These are phyloP conservation scores for Trichacis sp. DNA, from an alignment of 2,888 invertebrate species.

Conservation along the genomic window DNA sequence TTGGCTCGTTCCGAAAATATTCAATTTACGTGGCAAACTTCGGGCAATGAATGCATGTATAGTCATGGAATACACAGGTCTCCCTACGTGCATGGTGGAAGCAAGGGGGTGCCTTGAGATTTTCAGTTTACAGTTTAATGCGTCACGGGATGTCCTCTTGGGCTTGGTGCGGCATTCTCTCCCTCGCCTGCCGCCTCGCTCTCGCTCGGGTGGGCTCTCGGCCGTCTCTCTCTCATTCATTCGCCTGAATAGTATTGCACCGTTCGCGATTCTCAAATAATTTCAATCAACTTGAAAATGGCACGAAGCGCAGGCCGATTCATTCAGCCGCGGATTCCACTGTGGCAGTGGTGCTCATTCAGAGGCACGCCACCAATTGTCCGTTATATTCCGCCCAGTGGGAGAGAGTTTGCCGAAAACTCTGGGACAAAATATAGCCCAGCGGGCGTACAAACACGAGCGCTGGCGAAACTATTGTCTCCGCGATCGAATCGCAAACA, in stretches of 20 bases:
- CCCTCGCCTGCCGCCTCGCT: slow-evolving; percentile 32
- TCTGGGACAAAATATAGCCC: slow-evolving; percentile 44
- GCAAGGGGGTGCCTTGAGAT: slow-evolving; percentile 63
- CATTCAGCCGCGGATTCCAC: not conserved
- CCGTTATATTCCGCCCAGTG: not conserved
- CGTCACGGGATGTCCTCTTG: slow-evolving; percentile 63
- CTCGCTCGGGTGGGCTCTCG: no score
- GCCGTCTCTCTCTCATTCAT: slow-evolving; percentile 15
- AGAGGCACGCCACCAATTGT: slow-evolving; percentile 52
- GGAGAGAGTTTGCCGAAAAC: slow-evolving; percentile 2
- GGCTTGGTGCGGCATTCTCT: slow-evolving; percentile 50
- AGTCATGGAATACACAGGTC: no score
- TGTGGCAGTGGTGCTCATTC: slow-evolving; percentile 6
- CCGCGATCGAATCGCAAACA: slow-evolving; percentile 8
- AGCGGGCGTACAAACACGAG: slow-evolving; percentile 50
- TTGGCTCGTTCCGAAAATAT: no score
- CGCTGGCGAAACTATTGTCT: slow-evolving; percentile 26
- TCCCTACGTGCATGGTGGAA: no score
- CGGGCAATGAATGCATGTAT: no score
- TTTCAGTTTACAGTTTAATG: slow-evolving; percentile 63
- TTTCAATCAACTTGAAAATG: slow-evolving; percentile 43
- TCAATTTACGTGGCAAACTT: no score
- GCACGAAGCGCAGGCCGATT: not conserved
- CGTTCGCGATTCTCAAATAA: slow-evolving; percentile 29
- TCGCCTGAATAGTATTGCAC: slow-evolving; percentile 40